Evolutionary conservation across 2,113 vertebrate genomes (phyloP).

Genomic region (Lipophrys pholis): DNA sequence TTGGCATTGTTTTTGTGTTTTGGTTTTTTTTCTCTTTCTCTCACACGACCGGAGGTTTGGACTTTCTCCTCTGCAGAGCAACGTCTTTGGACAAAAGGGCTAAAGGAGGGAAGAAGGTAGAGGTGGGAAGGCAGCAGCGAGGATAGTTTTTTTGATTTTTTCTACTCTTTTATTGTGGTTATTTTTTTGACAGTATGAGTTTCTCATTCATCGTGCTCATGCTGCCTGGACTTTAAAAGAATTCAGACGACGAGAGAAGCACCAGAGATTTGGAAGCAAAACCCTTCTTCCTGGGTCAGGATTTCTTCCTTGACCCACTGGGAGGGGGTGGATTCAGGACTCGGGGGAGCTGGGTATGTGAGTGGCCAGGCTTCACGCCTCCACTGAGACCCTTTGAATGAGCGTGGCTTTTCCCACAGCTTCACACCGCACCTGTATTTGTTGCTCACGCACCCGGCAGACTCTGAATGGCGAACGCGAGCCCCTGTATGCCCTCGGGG

Average conservation of each 20-base stretch:
- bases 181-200: slow-evolving; percentile 27
- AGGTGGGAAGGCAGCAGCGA: slow-evolving; percentile 33
- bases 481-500: slow-evolving; percentile 79
- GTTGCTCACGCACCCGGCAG: slow-evolving; percentile 5
- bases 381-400: slow-evolving; percentile 55
- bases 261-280: slow-evolving; percentile 7
- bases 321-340: slow-evolving; percentile 50
- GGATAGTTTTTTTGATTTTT: neutral
- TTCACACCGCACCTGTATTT: slow-evolving; percentile 36
- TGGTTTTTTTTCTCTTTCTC: slow-evolving; percentile 20
- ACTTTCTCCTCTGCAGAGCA: slow-evolving; percentile 77
- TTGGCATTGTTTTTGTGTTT: slow-evolving; percentile 55
- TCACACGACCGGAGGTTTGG: slow-evolving; percentile 68
- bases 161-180: neutral
- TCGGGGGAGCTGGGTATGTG: slow-evolving; percentile 34
- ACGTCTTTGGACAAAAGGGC: slow-evolving; percentile 52
- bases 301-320: slow-evolving; percentile 52
- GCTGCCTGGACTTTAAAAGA: slow-evolving; percentile 47
- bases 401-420: slow-evolving; percentile 39
- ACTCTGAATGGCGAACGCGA: slow-evolving; percentile 81
- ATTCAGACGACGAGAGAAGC: slow-evolving; percentile 23
- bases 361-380: slow-evolving; percentile 18
- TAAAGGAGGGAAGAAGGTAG: slow-evolving; percentile 21
- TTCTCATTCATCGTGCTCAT: slow-evolving; percentile 36
- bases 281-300: slow-evolving; percentile 67